Conservation (phyloP, 2,797 vertebrate species). For the Peromyscus melanophrys region DNA sequence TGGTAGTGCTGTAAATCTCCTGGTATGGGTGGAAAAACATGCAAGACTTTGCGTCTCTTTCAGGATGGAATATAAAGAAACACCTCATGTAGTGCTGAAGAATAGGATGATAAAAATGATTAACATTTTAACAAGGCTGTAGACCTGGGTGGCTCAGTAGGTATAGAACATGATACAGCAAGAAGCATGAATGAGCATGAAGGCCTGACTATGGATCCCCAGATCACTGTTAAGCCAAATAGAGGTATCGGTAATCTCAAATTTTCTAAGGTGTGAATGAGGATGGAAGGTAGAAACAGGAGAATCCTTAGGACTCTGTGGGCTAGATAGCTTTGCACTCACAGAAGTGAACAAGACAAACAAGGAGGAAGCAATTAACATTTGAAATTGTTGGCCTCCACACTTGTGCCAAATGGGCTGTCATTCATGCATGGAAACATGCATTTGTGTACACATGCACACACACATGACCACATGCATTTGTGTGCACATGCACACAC, state of each 20-base stretch:
- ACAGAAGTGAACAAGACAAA: not conserved
- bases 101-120: not conserved
- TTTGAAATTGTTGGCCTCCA: not conserved
- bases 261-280: fast-evolving
- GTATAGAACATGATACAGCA: not conserved
- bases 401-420: not conserved
- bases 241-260: no score
- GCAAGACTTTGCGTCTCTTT: not conserved
- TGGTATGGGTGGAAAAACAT: not conserved
- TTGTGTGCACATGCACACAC: not conserved
- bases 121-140: not conserved
- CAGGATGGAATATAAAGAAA: not conserved
- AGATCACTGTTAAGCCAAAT: not conserved
- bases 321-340: not conserved
- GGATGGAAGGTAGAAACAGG: not conserved
- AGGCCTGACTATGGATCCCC: not conserved
- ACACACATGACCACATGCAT: not conserved
- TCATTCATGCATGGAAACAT: not conserved
- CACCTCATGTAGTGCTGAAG: not conserved
- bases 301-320: not conserved
- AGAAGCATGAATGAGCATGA: not conserved
- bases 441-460: not conserved
- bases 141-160: not conserved
- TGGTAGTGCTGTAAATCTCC: not conserved
- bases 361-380: not conserved